Percentiles rank a stretch among this genome's conserved stretches.
phyloP scores from a whole-genome alignment of 2,888 invertebrate species.

The Tridacna gigas region DNA sequence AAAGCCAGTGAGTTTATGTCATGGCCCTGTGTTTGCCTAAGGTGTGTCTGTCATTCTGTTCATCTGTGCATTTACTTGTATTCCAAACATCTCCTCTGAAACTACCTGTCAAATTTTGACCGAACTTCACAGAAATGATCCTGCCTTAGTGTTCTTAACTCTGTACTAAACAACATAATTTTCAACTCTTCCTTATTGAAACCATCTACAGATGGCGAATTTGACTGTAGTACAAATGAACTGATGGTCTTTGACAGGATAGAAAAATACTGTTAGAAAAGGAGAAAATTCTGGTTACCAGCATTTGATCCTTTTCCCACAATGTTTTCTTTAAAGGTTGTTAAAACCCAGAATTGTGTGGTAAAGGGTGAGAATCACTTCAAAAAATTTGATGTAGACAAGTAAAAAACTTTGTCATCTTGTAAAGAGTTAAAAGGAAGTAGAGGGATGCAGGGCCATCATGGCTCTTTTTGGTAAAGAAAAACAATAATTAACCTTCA shows the following conservation, averaged over 20 bases:
- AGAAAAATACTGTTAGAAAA: background rate
- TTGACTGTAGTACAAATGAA: too few relatives aligned
- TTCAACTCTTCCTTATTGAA: background rate
- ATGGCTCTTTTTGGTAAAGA: background rate
- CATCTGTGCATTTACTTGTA: too few relatives aligned
- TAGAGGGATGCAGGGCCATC: background rate
- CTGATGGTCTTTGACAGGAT: too few relatives aligned
- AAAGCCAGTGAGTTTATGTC: too few relatives aligned
- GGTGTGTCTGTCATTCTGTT: too few relatives aligned
- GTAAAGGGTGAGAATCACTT: background rate
- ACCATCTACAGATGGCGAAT: too few relatives aligned
- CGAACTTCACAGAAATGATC: background rate
- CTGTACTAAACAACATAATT: background rate
- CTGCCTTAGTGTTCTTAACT: background rate
- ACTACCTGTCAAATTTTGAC: too few relatives aligned
- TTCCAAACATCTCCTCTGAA: too few relatives aligned
- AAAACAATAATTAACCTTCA: background rate
- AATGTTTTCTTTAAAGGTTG: slow-evolving; percentile 11
- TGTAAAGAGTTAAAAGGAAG: background rate
- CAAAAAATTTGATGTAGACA: too few relatives aligned
- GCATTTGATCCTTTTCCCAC: background rate
- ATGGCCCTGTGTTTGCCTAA: too few relatives aligned
- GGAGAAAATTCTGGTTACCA: background rate
- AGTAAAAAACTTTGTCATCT: too few relatives aligned
- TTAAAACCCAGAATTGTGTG: background rate